Base-by-base conservation (phyloP, 2,113 vertebrate species). In the Zeus faber region DNA sequence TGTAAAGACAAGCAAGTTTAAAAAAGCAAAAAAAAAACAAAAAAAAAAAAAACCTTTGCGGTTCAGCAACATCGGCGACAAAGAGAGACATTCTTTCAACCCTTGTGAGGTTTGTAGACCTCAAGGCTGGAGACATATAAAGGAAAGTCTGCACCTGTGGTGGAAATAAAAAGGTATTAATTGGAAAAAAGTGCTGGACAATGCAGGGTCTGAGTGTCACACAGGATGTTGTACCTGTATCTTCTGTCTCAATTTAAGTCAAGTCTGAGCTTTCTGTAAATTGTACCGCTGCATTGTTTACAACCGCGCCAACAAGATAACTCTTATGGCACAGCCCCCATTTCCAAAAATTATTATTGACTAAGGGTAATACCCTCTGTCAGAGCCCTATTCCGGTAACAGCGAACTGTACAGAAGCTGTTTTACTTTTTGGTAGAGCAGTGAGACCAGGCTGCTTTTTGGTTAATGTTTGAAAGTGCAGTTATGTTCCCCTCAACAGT, bases 381-480 rank as follows among this genome's bases (percentile, higher is more conserved):
- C n/a, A n/a, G n/a, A n/a, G n/a, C n/a, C n/a, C n/a, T 23, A 61
- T 70, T 74, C 68, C 75, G 57, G 65, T 63, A 67, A 49, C 67
- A 58, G 40, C 21, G 41, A 45, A 49, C 10, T 49, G 56, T 47
- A 31, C 37, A 47, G 33, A 41, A 47, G 35, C 21, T 48, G 22
- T 10, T 21, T 18, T 43, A 16, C 24, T 48, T 27, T 48, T n/a
- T n/a, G n/a, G n/a, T n/a, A n/a, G n/a, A n/a, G 24, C 46, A 47
- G 29, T 45, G 13, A 57, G 56, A 48, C 21, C 25, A 65, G 13
- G 44, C 25, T n/a, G 23, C 18, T 49, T 5, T 54, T 21, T 20
- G 8, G 5, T 9, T 10, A 10, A 6, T 43, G 25, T n/a, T 21
- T 11, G 25, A 5, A 53, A 50, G 7, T 31, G 49, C 16, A 60